phyloP scores from a whole-genome alignment of 2,797 vertebrate species.

The Margarornis squamiger region DNA sequence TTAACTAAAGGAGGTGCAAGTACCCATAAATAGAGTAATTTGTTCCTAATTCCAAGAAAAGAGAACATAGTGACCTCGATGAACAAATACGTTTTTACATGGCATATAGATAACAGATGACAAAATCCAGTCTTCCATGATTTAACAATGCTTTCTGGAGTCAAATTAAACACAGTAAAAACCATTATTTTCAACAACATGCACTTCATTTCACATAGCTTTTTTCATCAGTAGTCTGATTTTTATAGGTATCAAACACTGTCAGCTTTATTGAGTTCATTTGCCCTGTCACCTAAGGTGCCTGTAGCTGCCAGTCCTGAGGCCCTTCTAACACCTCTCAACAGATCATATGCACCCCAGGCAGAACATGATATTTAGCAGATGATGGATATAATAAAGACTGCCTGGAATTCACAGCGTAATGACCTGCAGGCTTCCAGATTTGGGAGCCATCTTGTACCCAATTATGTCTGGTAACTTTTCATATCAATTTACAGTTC shows the following conservation, averaged over 20 bases:
- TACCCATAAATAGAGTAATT: not conserved
- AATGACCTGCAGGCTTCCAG: not conserved
- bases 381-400: not conserved
- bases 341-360: not conserved
- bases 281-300: not conserved
- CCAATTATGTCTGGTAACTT: not conserved
- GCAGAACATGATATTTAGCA: not conserved
- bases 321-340: not conserved
- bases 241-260: not conserved
- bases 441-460: not conserved
- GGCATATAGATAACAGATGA: not conserved
- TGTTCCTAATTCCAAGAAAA: not conserved
- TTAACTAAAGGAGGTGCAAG: not conserved
- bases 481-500: not conserved
- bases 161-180: not conserved
- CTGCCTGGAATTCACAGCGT: not conserved
- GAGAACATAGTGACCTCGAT: not conserved
- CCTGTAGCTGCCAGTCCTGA: not conserved
- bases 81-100: not conserved
- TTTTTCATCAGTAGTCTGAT: not conserved
- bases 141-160: not conserved
- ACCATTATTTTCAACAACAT: not conserved
- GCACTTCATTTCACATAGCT: not conserved
- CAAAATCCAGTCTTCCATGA: not conserved
- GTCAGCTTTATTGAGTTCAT: not conserved